Evolutionary conservation across 2,888 invertebrate species (phyloP).

Genomic region (Patella ulyssiponensis): DNA sequence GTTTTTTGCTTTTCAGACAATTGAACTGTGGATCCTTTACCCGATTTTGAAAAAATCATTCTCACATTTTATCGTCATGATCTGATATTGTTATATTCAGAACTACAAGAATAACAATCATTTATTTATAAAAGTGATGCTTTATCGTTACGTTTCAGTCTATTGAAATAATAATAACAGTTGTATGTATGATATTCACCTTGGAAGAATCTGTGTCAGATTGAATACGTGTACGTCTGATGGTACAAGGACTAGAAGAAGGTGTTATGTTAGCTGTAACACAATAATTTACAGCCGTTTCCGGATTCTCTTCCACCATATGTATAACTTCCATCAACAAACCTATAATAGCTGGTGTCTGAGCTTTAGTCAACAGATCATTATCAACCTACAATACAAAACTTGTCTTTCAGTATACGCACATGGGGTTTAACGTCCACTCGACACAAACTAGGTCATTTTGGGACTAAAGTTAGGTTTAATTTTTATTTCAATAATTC

Average conservation of each 20-base stretch:
- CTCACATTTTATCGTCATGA: background rate
- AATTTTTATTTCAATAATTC: no score
- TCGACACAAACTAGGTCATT: no score
- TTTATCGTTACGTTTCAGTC: background rate
- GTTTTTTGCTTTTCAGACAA: no score
- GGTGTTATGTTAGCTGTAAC: constrained; percentile 55
- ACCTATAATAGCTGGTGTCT: constrained; percentile 85
- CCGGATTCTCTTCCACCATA: constrained; percentile 86
- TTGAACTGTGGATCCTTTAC: no score
- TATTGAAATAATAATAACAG: background rate
- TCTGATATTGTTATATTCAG: background rate
- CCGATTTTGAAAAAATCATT: no score
- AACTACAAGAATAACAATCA: background rate
- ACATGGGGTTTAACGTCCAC: no score
- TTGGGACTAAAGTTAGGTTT: no score
- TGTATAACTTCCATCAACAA: constrained; percentile 85
- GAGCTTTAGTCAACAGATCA: constrained; percentile 83
- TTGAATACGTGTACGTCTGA: constrained; percentile 43
- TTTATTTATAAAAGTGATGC: background rate
- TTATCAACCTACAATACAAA: constrained; percentile 79
- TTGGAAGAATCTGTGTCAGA: constrained; percentile 44
- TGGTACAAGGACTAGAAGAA: constrained; percentile 55
- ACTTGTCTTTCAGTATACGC: no score
- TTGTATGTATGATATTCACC: constrained; percentile 15
- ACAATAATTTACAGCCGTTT: constrained; percentile 63